phyloP scores from a whole-genome alignment of 2,888 invertebrate genomes.

The Mesopsocus fuscifrons region DNA sequence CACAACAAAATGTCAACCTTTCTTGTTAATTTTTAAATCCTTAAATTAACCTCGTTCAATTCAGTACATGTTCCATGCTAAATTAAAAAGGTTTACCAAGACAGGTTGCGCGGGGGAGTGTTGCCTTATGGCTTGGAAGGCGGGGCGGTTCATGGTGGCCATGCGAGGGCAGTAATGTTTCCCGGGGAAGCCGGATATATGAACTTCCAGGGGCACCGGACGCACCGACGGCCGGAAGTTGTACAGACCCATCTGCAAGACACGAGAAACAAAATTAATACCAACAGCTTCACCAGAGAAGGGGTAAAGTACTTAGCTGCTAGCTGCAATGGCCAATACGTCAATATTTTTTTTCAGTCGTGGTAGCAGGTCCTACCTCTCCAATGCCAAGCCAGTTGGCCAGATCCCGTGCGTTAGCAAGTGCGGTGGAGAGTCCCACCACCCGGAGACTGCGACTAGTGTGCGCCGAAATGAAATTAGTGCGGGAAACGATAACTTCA shows the following conservation, averaged over 20 bases:
- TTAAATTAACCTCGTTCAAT: no score
- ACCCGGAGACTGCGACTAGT: conserved; percentile 68
- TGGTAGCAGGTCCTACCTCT: conserved; percentile 19
- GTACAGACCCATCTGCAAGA: conserved; percentile 69
- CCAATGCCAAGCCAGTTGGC: conserved; percentile 91
- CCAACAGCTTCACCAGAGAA: neutral
- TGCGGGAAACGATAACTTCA: conserved; percentile 94
- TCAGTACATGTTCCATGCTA: no score
- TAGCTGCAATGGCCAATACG: neutral
- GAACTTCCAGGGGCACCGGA: conserved; percentile 87
- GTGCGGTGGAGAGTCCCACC: conserved; percentile 88
- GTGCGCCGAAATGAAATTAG: conserved; percentile 87
- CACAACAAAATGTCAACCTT: no score
- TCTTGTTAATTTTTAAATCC: no score
- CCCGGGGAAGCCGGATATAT: conserved; percentile 88
- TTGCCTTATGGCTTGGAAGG: conserved; percentile 84
- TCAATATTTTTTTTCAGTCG: neutral
- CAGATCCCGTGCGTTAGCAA: conserved; percentile 92
- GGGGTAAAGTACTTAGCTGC: neutral
- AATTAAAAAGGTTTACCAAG: conserved; percentile 51
- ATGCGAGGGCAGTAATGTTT: conserved; percentile 98
- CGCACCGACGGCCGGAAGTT: conserved; percentile 97
- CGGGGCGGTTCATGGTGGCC: conserved; percentile 98
- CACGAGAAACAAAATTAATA: conserved; percentile 12
- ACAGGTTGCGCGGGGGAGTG: conserved; percentile 84